Evolutionary conservation across 35 echinoderm and acorn worm genomes (phyloP), one percentile per base, ranked within the genome.

Genomic region (Strongylocentrotus purpuratus): DNA sequence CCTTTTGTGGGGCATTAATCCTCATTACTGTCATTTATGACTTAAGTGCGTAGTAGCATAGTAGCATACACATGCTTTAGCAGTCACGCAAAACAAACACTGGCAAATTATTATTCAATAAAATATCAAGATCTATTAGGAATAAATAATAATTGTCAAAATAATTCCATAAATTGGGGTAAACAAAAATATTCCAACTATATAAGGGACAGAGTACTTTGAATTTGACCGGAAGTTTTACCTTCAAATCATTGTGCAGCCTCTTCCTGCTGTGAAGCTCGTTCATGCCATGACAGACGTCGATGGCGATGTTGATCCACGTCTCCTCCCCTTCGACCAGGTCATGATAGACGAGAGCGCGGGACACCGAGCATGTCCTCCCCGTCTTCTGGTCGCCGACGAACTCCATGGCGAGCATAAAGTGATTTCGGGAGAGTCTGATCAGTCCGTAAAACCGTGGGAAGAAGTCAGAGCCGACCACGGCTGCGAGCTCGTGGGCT

Each of bases 381-480:
- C 88, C 88, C 7, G 88, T 91, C 32, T 33, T 33, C 88, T 91
- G 17, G 32, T 91, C 88, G 32, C 88, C 88, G 32, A 91, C 33
- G 88, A 91, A 91, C 88, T 91, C 88, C 88, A 91, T 91, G 32
- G 45, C 88, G 88, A 91, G 32, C 18, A 91, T 91, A 9, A 91
- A 25, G 25, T 46, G 32, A 33, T 46, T 33, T 25, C 32, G 88
- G 88, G 32, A 31, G 32, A 20, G 20, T 20, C 88, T 0, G 88
- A 91, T 22, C 32, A 91, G 31, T 5, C 32, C 88, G 32, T 91
- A 91, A 31, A 91, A 91, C 18, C 45, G 32, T 33, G 88, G 88
- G 88, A 91, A 91, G 33, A 41, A 91, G 0, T 46, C 45, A 11
- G 32, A 91, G 45, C 32, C 88, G 45, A 25, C 33, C 32, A 91